Evolutionary conservation across 1,140 invertebrate species (phyloP), one percentile per base, ranked within the genome.

Genomic region (Drosophila miranda): DNA sequence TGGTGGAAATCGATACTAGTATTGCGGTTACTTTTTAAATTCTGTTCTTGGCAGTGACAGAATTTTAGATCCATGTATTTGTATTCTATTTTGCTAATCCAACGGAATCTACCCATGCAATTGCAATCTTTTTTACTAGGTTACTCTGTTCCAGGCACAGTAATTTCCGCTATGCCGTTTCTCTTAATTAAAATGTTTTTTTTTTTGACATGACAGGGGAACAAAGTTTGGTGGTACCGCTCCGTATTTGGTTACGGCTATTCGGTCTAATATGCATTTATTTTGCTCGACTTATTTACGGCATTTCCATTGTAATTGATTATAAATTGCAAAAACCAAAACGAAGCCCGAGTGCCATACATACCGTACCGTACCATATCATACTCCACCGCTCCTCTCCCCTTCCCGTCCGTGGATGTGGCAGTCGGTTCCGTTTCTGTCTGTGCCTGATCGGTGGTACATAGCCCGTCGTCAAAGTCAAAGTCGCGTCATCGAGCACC

Each of bases 271-370:
- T 75, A 78, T 80, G 71, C 60, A 75, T 79, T 72, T 67, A 70
- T 66, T 70, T 70, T 38, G 42, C 67, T 43, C 61, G 53, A 28
- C 56, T 59, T 71, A 45, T 66, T 72, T 58, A 61, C 44, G 53
- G 69, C 62, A 75, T 78, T 86, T 67, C 64, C 48, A 77, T 75
- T 82, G 72, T 77, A 84, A 86, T 84, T 87, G 82, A 61, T 73
- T 72, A 70, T 44, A 61, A 56, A 77, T 88, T 59, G 76, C 67
- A 50, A 49, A 62, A 54, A 43, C 13, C 14, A 11, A 46, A 26
- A 19, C 48, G 21, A 11, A n/a, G 6, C 21, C 56, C 19, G 23
- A 5, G 5, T 4, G 23, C 23, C 23, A 26, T 5, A 26, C 5
- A 5, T 26, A 26, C 4, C 23, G 5, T 23, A 23, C 23, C 23